A percentile compares a stretch with the other conserved stretches of the same genome.
Evolutionary conservation across 2,797 vertebrate species (phyloP).

Genomic region (Thripadectes ignobilis): DNA sequence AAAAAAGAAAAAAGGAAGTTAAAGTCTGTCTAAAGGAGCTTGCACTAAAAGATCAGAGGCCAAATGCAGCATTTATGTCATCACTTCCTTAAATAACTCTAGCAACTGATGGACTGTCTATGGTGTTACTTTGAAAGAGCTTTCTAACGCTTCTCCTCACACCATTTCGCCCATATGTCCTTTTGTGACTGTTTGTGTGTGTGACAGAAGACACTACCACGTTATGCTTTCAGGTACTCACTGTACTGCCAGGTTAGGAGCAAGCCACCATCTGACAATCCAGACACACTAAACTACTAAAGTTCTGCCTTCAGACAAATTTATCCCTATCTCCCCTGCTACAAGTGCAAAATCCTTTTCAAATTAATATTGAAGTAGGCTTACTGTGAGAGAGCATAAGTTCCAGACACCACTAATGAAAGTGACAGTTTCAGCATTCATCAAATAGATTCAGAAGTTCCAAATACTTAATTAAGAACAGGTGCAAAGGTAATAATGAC

Average conservation of each 20-base stretch:
- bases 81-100: constrained; percentile 5
- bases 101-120: neutral
- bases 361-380: neutral
- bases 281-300: neutral
- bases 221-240: neutral
- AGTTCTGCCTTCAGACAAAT: neutral
- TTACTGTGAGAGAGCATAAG: neutral
- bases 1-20: neutral
- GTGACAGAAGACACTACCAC: neutral
- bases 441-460: neutral
- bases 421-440: neutral
- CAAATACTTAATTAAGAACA: neutral
- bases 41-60: constrained; percentile 22
- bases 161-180: neutral
- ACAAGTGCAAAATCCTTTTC: neutral
- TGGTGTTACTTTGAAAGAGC: neutral
- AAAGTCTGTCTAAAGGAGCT: neutral
- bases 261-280: neutral
- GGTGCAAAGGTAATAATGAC: neutral
- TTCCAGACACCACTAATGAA: neutral
- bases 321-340: neutral
- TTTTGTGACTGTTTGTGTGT: neutral
- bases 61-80: constrained; percentile 5
- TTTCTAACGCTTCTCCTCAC: neutral
- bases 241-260: neutral